Conservation (phyloP, 2,888 invertebrate species). For the Hemithea aestivaria region DNA sequence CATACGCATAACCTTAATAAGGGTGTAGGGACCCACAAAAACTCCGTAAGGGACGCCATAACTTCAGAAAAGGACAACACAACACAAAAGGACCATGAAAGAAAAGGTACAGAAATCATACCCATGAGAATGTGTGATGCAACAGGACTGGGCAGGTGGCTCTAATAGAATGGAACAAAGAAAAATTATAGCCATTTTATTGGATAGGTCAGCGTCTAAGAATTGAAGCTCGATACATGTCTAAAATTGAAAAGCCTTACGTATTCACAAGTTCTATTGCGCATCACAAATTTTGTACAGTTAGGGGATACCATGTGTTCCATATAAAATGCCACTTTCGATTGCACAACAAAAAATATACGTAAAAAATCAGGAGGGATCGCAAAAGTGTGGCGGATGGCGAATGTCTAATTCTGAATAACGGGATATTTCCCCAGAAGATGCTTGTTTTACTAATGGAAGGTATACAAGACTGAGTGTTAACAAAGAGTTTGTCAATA, state of each 20-base stretch:
- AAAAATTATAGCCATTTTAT: conserved; percentile 51
- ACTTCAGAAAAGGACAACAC: conserved; percentile 47
- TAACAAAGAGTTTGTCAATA: background rate
- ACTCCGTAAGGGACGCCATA: conserved; percentile 54
- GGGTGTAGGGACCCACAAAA: conserved; percentile 67
- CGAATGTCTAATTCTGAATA: conserved; percentile 46
- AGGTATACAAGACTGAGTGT: background rate
- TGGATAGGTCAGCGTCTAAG: conserved; percentile 60
- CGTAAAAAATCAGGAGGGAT: conserved; percentile 36
- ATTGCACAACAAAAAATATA: conserved; percentile 33
- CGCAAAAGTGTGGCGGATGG: conserved; percentile 47
- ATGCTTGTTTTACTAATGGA: conserved; percentile 13
- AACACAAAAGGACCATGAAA: conserved; percentile 29
- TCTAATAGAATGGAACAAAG: conserved; percentile 60
- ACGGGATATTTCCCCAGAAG: conserved; percentile 40
- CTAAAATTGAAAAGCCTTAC: background rate
- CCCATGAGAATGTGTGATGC: conserved; percentile 66
- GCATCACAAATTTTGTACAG: conserved; percentile 2
- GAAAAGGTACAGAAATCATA: conserved; percentile 63
- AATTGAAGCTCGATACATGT: conserved; percentile 21
- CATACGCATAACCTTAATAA: conserved; percentile 57
- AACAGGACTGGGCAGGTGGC: conserved; percentile 68
- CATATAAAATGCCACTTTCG: conserved; percentile 36
- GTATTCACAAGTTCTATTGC: too few species aligned
- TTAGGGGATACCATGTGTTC: conserved; percentile 22